Evolutionary conservation across 1,140 invertebrate species (phyloP).

Genomic region (Rhyacophila brunnea): DNA sequence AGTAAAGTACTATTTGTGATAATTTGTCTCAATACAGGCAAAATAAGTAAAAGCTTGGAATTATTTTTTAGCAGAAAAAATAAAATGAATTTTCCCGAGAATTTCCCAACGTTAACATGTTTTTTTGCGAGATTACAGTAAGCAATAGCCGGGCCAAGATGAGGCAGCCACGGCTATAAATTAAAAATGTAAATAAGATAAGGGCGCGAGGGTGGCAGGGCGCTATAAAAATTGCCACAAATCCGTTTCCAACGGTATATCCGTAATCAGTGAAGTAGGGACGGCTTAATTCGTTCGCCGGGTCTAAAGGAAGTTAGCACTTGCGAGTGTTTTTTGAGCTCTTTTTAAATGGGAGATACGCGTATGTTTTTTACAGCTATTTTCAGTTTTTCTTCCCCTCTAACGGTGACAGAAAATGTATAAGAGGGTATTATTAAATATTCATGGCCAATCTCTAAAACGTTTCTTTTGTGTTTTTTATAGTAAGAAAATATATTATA

Average conservation of each 20-base stretch:
- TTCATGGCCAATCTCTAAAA: too few relatives aligned
- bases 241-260: not conserved
- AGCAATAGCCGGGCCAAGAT: constrained; percentile 19
- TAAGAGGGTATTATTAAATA: too few relatives aligned
- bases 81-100: not conserved
- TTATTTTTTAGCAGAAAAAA: too few relatives aligned
- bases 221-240: not conserved
- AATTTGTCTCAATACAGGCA: too few relatives aligned
- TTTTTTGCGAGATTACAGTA: constrained; percentile 23
- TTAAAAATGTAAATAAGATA: constrained; percentile 30
- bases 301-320: too few relatives aligned
- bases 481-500: too few relatives aligned
- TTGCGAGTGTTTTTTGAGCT: not conserved
- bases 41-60: too few relatives aligned
- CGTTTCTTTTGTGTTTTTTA: too few relatives aligned
- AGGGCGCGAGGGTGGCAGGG: not conserved
- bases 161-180: constrained; percentile 21
- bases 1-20: too few relatives aligned
- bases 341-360: not conserved
- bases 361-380: not conserved
- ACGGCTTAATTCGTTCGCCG: not conserved
- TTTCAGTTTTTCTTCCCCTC: too few relatives aligned
- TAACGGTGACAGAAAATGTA: too few relatives aligned
- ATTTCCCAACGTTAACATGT: constrained; percentile 2
- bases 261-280: not conserved